Evolutionary conservation across 2,888 invertebrate species (phyloP), one percentile per base, ranked within the genome.

Genomic region (Dioctria linearis): DNA sequence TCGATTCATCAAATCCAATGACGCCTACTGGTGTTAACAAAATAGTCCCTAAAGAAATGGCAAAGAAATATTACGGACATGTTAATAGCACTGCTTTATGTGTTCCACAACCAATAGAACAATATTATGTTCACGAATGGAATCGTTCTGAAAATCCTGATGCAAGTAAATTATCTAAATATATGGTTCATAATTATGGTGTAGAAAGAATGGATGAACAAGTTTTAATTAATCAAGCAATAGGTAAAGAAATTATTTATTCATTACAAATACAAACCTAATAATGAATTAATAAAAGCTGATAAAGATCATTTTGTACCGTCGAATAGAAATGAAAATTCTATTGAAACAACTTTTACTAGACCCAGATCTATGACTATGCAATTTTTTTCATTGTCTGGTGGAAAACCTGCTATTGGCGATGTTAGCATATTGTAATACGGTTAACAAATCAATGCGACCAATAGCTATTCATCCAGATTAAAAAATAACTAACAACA

Each of bases 171-270:
- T 81, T 69, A 40, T 42, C 69, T 2, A 65, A 80, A 37, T 78
- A 81, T 54, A 42, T 69, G 39, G 54, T 80, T 39, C 57, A 82
- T 69, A 57, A 80, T 73, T 59, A 75, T 76, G 79, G 75, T 13
- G 13, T 39, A 25, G 81, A 51, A 40, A n/a, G 79, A 25, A 79
- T 80, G 79, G 67, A 81, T 46, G 67, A 81, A 76, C 75, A 79
- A 46, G 80, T 81, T 66, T 67, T 76, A 75, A 75, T 79, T 65
- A 80, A 80, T 76, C 63, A 65, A 39, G 25, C 66, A 4, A 57
- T 78, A 65, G 66, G 76, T 5, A 11, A 3, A 5, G 46, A 54
- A 9, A 78, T 78, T 49, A 51, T 42, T 39, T 13, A 40, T 11
- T 54, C n/a, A n/a, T n/a, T n/a, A 54, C 3, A 11, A 6, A 11